Evolutionary conservation across 1,140 invertebrate genomes (phyloP).

Genomic region (Scaptomyza hsui): DNA sequence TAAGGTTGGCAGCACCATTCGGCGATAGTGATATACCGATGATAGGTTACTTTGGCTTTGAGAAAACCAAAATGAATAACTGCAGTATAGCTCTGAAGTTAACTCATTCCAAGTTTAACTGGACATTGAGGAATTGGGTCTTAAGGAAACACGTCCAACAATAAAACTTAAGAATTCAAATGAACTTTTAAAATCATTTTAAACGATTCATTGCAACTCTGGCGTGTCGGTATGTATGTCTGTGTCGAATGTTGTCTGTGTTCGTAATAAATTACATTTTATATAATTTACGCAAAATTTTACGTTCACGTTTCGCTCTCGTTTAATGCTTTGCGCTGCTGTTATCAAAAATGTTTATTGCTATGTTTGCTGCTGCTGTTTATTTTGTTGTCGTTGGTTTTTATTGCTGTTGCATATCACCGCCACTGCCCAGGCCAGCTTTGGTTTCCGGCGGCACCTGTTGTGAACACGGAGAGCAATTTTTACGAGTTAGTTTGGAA

Average conservation of each 20-base stretch:
- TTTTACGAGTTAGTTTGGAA: slow-evolving; percentile 41
- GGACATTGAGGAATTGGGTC: too few relatives aligned
- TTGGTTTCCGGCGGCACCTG: slow-evolving; percentile 89
- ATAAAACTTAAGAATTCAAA: too few relatives aligned
- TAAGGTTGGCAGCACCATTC: too few relatives aligned
- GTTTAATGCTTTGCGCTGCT: slow-evolving; percentile 41
- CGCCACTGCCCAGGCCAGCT: slow-evolving; percentile 89
- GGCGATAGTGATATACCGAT: too few relatives aligned
- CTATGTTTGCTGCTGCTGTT: slow-evolving; percentile 20
- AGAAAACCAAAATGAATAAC: too few relatives aligned
- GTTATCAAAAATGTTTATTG: slow-evolving; percentile 48
- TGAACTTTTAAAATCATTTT: background rate
- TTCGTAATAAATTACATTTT: slow-evolving; percentile 66
- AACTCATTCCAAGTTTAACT: too few relatives aligned
- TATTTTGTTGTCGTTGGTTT: slow-evolving; percentile 23
- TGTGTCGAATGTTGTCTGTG: slow-evolving; percentile 19
- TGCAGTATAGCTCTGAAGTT: too few relatives aligned
- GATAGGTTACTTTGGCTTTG: too few relatives aligned
- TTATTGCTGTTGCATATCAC: slow-evolving; percentile 84
- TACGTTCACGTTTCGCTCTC: slow-evolving; percentile 48
- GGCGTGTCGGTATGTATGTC: background rate
- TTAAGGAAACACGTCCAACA: too few relatives aligned
- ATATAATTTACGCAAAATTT: slow-evolving; percentile 72
- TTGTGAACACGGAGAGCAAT: slow-evolving; percentile 24
- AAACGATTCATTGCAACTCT: background rate